Evolutionary conservation across 2,888 invertebrate species (phyloP), one percentile per base, ranked within the genome.

Genomic region (Alentia gelatinosa): DNA sequence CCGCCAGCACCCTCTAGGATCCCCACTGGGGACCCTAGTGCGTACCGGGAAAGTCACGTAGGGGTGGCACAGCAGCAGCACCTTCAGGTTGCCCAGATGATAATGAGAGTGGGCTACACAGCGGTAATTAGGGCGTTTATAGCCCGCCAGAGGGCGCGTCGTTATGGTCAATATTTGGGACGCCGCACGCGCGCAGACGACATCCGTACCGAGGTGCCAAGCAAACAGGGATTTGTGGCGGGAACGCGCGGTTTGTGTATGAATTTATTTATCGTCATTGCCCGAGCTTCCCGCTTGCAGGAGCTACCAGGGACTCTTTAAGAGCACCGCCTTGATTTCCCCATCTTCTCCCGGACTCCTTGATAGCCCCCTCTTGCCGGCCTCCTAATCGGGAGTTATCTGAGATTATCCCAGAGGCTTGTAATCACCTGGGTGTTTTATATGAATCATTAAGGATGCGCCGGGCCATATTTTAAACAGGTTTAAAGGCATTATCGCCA

Each of bases 101-200:
- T 42, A 86, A 86, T 86, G 86, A 86, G 86, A 4, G 86, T 47
- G 40, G 47, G 86, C 30, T 86, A 42, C 86, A 86, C 86, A 50
- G 86, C 86, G 47, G 86, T 50, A 86, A 86, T 86, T 86, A 86
- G 86, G 86, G 33, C 86, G 86, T 86, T 86, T 86, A 86, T 86
- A 30, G 50, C 30, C 30, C 86, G 86, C 86, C 47, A 26, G 47
- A 47, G 47, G 86, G 86, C 5, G 33, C 50, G 86, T 47, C 37
- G 50, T 86, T 86, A 86, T 86, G 86, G 86, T 86, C 86, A 86
- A 86, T 86, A 86, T 86, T 83, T 35, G 50, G 47, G 86, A 47
- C n/a, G 86, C 33, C 26, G 40, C 39, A 15, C 40, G n/a, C n/a
- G 35, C 15, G 37, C 83, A 40, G 83, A 83, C 40, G 83, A 40